Percentiles rank a stretch among this genome's conserved stretches.
phyloP scores from a whole-genome alignment of 2,888 invertebrate species.

The Glaucopsyche alexis region DNA sequence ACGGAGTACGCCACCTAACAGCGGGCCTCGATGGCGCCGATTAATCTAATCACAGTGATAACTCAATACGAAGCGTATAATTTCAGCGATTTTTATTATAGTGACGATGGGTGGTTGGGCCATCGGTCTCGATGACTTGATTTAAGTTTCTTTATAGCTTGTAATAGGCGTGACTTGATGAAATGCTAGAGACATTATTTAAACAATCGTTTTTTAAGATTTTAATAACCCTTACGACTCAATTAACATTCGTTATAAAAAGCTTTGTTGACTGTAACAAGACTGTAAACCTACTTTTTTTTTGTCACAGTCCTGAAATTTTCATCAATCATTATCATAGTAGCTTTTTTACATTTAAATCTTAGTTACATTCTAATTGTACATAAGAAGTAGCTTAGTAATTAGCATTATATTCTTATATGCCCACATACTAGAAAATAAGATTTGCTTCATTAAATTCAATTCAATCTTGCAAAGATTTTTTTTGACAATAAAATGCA shows the following conservation, averaged over 20 bases:
- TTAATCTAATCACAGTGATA: constrained; percentile 69
- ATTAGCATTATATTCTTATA: no score
- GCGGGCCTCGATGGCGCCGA: constrained; percentile 52
- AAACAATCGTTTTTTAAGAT: constrained; percentile 12
- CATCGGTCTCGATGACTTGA: constrained; percentile 56
- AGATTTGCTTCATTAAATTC: no score
- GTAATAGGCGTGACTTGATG: constrained; percentile 32
- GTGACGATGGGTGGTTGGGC: constrained; percentile 61
- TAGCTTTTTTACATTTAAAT: no score
- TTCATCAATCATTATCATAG: background rate
- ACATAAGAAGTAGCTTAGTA: no score
- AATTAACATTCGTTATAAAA: constrained; percentile 20
- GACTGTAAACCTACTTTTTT: background rate
- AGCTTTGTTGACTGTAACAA: background rate
- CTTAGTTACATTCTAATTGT: no score
- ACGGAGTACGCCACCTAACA: constrained; percentile 46
- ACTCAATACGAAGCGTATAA: constrained; percentile 66
- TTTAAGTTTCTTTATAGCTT: constrained; percentile 47
- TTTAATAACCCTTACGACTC: background rate
- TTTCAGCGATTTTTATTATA: constrained; percentile 69
- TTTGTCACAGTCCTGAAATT: background rate
- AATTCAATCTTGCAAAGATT: no score
- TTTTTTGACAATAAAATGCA: no score
- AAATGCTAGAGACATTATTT: constrained; percentile 11
- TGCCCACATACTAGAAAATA: no score